Evolutionary conservation across 2,113 vertebrate genomes (phyloP).

Genomic region (Cnemophilus loriae): DNA sequence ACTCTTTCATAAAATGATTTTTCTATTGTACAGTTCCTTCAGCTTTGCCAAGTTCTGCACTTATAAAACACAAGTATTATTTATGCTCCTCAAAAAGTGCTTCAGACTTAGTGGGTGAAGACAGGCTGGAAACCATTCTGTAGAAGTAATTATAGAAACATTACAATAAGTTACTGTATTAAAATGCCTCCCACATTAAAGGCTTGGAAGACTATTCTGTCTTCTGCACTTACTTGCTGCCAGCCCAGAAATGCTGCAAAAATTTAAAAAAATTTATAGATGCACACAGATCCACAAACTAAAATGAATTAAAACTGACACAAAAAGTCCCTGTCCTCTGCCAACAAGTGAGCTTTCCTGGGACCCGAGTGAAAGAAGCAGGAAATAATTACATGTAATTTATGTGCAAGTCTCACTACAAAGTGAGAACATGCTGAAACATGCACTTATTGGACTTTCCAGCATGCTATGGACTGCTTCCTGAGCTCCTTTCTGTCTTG

Average conservation of each 20-base stretch:
- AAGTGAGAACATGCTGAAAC: neutral
- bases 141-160: constrained; percentile 6
- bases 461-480: neutral
- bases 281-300: neutral
- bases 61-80: neutral
- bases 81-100: neutral
- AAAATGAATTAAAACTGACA: neutral
- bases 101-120: neutral
- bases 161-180: neutral
- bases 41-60: neutral
- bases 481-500: neutral
- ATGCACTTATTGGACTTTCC: neutral
- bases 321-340: neutral
- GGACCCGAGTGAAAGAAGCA: neutral
- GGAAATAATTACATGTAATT: neutral
- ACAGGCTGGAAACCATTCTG: neutral
- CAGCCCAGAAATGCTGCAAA: neutral
- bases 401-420: neutral
- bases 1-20: neutral
- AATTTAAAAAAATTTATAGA: rapidly evolving
- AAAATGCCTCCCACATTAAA: neutral
- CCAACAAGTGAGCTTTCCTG: neutral
- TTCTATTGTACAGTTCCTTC: neutral
- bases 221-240: neutral
- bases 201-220: neutral